These are phyloP conservation scores for Hippopotamus amphibius DNA, from an alignment of 2,113 vertebrate genomes.

Conservation along the genomic window DNA sequence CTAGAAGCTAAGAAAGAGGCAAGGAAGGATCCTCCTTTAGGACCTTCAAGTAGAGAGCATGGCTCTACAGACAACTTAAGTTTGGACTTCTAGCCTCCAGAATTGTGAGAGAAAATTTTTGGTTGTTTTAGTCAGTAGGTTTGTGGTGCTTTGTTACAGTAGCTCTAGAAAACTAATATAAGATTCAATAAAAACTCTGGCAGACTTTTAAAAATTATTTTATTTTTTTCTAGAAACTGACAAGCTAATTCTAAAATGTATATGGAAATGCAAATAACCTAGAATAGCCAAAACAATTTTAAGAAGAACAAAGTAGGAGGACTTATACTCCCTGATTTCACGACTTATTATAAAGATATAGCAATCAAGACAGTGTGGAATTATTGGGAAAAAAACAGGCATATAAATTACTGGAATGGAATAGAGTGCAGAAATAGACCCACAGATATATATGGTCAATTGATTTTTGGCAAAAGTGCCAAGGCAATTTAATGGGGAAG, in stretches of 20 bases:
- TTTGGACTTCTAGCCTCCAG: neutral
- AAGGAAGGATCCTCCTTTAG: neutral
- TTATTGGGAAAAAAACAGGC: neutral
- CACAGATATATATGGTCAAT: neutral
- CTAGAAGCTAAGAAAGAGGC: neutral
- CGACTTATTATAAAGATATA: neutral
- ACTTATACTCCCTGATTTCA: neutral
- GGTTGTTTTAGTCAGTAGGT: neutral
- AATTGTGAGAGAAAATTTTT: neutral
- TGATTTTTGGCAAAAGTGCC: neutral
- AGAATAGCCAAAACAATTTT: neutral
- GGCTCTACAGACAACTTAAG: neutral
- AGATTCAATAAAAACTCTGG: neutral
- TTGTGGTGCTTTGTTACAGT: neutral
- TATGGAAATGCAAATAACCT: neutral
- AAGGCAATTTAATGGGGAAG: neutral
- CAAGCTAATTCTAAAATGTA: neutral
- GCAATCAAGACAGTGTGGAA: neutral
- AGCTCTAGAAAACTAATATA: neutral
- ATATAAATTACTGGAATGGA: neutral
- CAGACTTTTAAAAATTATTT: neutral
- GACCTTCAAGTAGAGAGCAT: neutral
- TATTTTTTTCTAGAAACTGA: neutral
- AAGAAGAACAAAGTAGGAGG: neutral
- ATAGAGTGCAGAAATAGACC: neutral